These are phyloP conservation scores for Baccha elongata DNA, from an alignment of 2,888 invertebrate species.

Conservation along the genomic window DNA sequence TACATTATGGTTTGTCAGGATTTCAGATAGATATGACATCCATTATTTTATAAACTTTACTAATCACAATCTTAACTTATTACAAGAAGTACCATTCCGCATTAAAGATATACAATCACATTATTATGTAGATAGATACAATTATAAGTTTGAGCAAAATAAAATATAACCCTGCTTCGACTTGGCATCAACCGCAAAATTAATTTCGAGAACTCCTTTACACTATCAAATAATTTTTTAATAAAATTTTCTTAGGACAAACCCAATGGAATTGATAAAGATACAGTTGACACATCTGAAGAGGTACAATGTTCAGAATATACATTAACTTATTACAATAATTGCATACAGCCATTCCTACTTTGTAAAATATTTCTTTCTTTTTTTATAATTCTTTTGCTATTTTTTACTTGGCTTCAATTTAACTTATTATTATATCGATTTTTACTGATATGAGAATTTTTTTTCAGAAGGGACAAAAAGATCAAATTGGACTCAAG, in stretches of 20 bases:
- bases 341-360: not conserved
- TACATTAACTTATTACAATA: not conserved
- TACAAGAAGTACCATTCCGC: too few relatives aligned
- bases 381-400: slow-evolving; percentile 2
- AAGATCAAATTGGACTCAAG: slow-evolving; percentile 77
- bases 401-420: slow-evolving; percentile 2
- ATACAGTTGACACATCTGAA: slow-evolving; percentile 30
- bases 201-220: not conserved
- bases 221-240: not conserved
- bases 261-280: slow-evolving; percentile 40
- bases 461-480: slow-evolving; percentile 75
- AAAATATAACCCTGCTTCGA: not conserved
- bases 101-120: too few relatives aligned
- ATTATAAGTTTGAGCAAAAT: too few relatives aligned
- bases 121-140: too few relatives aligned
- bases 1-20: too few relatives aligned
- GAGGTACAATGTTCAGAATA: slow-evolving; percentile 37
- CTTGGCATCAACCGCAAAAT: not conserved
- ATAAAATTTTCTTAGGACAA: slow-evolving; percentile 16
- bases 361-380: not conserved
- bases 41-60: too few relatives aligned
- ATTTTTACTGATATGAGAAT: not conserved
- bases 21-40: too few relatives aligned
- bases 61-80: too few relatives aligned
- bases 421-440: not conserved